These are phyloP conservation scores for Alauda arvensis DNA, from an alignment of 2,797 vertebrate genomes.

Conservation along the genomic window DNA sequence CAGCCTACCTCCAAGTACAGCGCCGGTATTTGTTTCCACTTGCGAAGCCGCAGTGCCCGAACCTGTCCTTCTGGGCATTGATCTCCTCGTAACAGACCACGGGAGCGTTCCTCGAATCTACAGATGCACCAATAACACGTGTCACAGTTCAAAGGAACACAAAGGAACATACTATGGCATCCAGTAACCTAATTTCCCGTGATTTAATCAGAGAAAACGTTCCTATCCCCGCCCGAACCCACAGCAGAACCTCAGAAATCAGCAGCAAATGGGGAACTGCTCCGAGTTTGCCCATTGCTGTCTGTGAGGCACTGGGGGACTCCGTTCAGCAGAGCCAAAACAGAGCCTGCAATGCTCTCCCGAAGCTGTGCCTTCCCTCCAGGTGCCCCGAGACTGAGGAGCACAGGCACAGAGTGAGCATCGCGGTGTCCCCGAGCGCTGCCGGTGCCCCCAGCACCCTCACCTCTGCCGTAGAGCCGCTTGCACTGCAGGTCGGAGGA, in stretches of 20 bases:
- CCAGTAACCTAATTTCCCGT: not conserved
- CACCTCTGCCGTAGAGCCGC: slow-evolving; percentile 30
- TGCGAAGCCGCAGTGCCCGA: slow-evolving; percentile 63
- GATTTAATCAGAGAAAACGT: not conserved
- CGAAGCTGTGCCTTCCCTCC: not conserved
- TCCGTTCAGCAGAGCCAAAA: not conserved
- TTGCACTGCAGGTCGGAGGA: not conserved
- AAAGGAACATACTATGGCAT: rapidly evolving
- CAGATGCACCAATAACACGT: not conserved
- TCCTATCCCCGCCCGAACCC: not conserved
- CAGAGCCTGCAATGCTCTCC: not conserved
- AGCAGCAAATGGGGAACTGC: not conserved
- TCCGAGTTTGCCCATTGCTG: not conserved
- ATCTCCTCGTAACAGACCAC: slow-evolving; percentile 69
- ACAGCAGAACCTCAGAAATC: not conserved
- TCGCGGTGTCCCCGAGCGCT: rapidly evolving
- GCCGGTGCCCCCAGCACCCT: rapidly evolving
- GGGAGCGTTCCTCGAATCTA: slow-evolving; percentile 64
- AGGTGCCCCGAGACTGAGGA: not conserved
- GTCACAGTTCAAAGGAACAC: not conserved
- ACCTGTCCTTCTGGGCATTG: slow-evolving; percentile 62
- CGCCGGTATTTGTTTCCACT: rapidly evolving
- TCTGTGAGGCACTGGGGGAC: not conserved
- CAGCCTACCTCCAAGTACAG: slow-evolving; percentile 56
- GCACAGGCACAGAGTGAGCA: not conserved